These are phyloP conservation scores for Oryzias woworae DNA, from an alignment of 2,113 vertebrate genomes.

Conservation along the genomic window DNA sequence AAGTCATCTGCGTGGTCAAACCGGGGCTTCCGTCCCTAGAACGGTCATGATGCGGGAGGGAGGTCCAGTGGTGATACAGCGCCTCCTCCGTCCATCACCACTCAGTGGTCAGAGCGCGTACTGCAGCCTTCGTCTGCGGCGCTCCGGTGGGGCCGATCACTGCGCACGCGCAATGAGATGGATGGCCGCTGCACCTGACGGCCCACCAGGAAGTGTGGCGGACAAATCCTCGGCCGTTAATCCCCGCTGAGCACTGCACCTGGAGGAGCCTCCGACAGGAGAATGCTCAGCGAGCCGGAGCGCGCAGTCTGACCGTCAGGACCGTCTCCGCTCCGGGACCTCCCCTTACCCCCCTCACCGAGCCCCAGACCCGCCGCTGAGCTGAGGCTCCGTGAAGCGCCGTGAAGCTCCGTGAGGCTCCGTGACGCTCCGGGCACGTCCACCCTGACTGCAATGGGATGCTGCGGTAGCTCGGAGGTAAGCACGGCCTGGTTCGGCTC, in stretches of 20 bases:
- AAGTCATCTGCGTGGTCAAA: too few relatives aligned
- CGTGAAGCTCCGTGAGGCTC: constrained; percentile 55
- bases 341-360: constrained; percentile 59
- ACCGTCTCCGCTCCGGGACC: constrained; percentile 44
- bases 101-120: constrained; percentile 24
- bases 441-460: constrained; percentile 80
- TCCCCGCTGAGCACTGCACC: constrained; percentile 58
- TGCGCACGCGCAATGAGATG: constrained; percentile 72
- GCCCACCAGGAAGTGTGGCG: constrained; percentile 78
- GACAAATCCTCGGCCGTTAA: constrained; percentile 71
- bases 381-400: constrained; percentile 55
- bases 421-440: constrained; percentile 59
- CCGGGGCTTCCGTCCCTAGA: too few relatives aligned
- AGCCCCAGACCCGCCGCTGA: constrained; percentile 65
- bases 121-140: constrained; percentile 25
- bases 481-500: constrained; percentile 31
- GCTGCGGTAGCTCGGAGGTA: constrained; percentile 83
- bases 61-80: constrained; percentile 24
- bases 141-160: constrained; percentile 3
- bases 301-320: constrained; percentile 42
- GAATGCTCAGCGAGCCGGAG: constrained; percentile 50
- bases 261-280: constrained; percentile 45
- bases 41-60: too few relatives aligned
- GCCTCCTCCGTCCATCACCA: not conserved
- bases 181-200: constrained; percentile 78